phyloP scores from a whole-genome alignment of 2,888 invertebrate species.

The Celastrina argiolus region DNA sequence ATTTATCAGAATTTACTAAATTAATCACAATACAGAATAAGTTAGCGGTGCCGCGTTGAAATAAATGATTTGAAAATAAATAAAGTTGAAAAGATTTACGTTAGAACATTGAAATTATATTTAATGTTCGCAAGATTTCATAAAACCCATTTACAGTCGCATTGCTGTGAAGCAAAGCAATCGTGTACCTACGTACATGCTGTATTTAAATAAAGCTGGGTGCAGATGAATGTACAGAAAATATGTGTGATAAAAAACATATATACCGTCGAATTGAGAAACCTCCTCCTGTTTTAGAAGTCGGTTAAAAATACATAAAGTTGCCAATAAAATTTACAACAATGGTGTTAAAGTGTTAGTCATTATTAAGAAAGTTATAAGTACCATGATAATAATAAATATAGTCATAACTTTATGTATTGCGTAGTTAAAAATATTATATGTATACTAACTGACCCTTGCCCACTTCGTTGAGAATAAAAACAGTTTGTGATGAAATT shows the following conservation, averaged over 20 bases:
- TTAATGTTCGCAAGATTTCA: constrained; percentile 22
- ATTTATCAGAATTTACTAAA: too few species aligned
- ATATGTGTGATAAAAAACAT: neutral
- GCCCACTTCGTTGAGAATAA: too few species aligned
- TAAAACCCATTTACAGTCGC: constrained; percentile 25
- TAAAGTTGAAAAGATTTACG: constrained; percentile 12
- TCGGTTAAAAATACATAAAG: neutral
- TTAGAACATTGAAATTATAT: constrained; percentile 21
- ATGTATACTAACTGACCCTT: too few species aligned
- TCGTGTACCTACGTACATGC: constrained; percentile 22
- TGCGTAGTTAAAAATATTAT: neutral
- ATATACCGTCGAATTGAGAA: too few species aligned
- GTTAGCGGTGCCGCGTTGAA: neutral
- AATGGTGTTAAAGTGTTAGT: neutral
- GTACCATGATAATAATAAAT: too few species aligned
- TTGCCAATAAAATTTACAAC: neutral
- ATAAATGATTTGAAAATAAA: neutral
- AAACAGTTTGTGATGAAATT: too few species aligned
- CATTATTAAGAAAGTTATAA: too few species aligned
- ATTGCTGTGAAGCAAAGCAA: constrained; percentile 20
- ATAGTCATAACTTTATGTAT: too few species aligned
- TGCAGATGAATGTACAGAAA: neutral
- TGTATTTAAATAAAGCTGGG: constrained; percentile 9
- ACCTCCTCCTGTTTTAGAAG: neutral
- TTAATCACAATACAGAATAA: too few species aligned